phyloP scores from a whole-genome alignment of 2,888 invertebrate genomes.

The Drosophila bunnanda region DNA sequence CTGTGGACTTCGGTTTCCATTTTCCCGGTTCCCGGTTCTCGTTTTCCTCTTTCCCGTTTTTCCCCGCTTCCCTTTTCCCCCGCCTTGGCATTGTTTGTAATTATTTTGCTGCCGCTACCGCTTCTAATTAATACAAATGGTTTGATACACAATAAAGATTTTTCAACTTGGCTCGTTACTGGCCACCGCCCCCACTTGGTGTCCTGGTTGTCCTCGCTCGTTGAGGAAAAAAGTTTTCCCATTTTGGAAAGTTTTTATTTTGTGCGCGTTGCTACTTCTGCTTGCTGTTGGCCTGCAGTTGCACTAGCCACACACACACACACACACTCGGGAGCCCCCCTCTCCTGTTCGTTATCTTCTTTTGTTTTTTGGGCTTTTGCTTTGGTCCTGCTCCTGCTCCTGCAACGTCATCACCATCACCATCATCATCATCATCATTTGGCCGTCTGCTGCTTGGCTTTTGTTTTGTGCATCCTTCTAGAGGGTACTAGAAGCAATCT shows the following conservation, averaged over 20 bases:
- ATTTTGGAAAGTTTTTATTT: slow-evolving; percentile 77
- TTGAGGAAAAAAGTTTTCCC: slow-evolving; percentile 77
- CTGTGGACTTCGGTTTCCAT: slow-evolving; percentile 34
- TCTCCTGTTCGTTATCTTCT: slow-evolving; percentile 56
- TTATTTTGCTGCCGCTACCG: slow-evolving; percentile 73
- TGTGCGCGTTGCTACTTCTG: slow-evolving; percentile 61
- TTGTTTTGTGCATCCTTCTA: slow-evolving; percentile 20
- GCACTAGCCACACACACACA: slow-evolving; percentile 37
- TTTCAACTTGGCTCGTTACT: slow-evolving; percentile 80
- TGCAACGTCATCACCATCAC: slow-evolving; percentile 35
- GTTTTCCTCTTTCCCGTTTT: slow-evolving; percentile 20
- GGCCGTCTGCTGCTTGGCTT: slow-evolving; percentile 23
- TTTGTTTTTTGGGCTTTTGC: slow-evolving; percentile 62
- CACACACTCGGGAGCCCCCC: slow-evolving; percentile 7
- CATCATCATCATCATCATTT: slow-evolving; percentile 60
- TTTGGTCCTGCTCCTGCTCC: slow-evolving; percentile 12
- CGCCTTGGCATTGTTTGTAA: slow-evolving; percentile 68
- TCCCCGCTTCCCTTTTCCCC: neutral
- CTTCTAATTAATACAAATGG: slow-evolving; percentile 83
- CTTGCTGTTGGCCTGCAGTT: slow-evolving; percentile 58
- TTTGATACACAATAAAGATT: slow-evolving; percentile 82
- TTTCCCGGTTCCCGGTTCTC: slow-evolving; percentile 13
- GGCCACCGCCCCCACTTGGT: slow-evolving; percentile 3
- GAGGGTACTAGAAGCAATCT: slow-evolving; percentile 3
- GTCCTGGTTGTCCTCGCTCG: slow-evolving; percentile 53